Conservation (phyloP, 2,113 vertebrate species). For the Aphyosemion australe region DNA sequence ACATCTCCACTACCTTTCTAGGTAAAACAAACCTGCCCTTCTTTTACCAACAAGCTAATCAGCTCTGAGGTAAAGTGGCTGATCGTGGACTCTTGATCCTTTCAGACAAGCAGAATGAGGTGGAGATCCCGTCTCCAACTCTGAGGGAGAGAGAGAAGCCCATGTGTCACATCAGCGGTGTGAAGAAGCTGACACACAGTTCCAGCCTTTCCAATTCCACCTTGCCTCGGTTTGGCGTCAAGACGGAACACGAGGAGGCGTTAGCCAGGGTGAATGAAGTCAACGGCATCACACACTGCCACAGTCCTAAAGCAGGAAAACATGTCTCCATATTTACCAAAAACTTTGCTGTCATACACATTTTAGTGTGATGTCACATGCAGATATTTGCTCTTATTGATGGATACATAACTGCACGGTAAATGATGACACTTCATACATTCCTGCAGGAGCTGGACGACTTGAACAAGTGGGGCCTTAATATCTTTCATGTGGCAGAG, state of each 20-base stretch:
- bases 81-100: conserved; percentile 19
- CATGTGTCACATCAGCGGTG: conserved; percentile 92
- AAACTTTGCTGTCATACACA: background rate
- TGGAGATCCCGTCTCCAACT: conserved; percentile 89
- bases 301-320: background rate
- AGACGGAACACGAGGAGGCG: conserved; percentile 88
- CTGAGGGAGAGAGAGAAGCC: conserved; percentile 87
- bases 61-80: conserved; percentile 6
- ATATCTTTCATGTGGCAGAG: conserved; percentile 90
- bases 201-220: conserved; percentile 82
- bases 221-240: conserved; percentile 87
- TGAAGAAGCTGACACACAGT: conserved; percentile 86
- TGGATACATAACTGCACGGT: too few species aligned
- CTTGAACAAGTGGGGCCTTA: conserved; percentile 95
- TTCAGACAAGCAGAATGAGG: conserved; percentile 92
- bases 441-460: conserved; percentile 86
- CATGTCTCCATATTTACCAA: too few species aligned
- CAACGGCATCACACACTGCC: background rate
- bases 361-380: background rate
- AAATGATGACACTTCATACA: too few species aligned
- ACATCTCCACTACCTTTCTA: conserved; percentile 94
- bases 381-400: background rate
- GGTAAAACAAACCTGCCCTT: conserved; percentile 75
- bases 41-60: background rate
- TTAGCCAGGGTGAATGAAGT: conserved; percentile 80